Evolutionary conservation across 2,113 vertebrate genomes (phyloP), one percentile per base, ranked within the genome.

Genomic region (Trematocara macrostoma): DNA sequence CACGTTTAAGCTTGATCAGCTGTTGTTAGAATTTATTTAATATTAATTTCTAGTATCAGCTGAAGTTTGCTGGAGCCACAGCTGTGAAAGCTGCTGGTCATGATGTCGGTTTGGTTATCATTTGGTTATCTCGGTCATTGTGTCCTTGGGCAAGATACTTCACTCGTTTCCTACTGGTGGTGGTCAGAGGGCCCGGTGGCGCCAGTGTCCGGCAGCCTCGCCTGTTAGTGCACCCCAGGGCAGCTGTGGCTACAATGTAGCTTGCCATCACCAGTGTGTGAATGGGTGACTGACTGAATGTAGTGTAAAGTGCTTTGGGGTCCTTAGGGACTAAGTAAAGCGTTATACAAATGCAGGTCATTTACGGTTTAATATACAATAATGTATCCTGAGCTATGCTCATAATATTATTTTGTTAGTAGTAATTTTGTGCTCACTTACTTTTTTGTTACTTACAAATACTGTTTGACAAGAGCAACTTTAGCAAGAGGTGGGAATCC

Each of bases 391-490:
- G 20, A 52, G 8, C 26, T 31, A 34, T 38, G 4, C 10, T 64
- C 34, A n/a, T 26, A 64, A 59, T 61, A 18, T 34, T 6, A 61
- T 82, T 76, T 57, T 67, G 10, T 15, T 42, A 9, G 26, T 29
- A 29, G 26, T 29, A 29, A 29, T 29, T 29, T 29, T 29, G 26
- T 29, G 26, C 26, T 29, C 26, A 29, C 26, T 29, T 29, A 29
- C 26, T 29, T 29, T 82, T 76, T 57, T 67, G 10, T 15, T 42
- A 9, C 34, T 53, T 31, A 11, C 47, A 86, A 79, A 56, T 79
- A 53, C 35, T 78, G 38, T 82, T 69, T 80, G 18, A 84, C 34
- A 81, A 0, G 34, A 47, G 47, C 3, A 7, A 74, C 52, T 79
- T 45, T 78, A 49, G 47, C 47, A 49, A 16, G 15, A 49, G 47